Conservation (phyloP, 2,888 invertebrate species). For the Tiliacea aurago region DNA sequence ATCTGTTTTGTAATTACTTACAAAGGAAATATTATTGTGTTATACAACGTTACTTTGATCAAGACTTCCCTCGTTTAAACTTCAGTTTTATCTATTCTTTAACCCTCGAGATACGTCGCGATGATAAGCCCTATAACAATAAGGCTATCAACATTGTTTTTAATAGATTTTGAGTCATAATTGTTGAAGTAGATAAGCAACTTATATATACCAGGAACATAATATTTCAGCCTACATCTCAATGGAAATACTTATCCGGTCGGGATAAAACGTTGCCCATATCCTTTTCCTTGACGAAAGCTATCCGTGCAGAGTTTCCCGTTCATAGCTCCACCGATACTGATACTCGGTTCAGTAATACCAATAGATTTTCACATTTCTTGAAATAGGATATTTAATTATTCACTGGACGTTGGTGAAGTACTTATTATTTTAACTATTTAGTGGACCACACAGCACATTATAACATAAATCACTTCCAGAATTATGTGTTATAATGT, state of each 20-base stretch:
- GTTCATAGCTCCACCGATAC: conserved; percentile 41
- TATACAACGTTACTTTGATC: conserved; percentile 24
- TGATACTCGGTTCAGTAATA: conserved; percentile 32
- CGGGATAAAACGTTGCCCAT: conserved; percentile 49
- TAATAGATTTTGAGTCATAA: conserved; percentile 23
- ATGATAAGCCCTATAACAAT: conserved; percentile 33
- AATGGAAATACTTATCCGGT: conserved; percentile 50
- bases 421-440: neutral
- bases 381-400: conserved; percentile 17
- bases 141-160: conserved; percentile 36
- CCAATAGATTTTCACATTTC: conserved; percentile 45
- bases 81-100: conserved; percentile 34
- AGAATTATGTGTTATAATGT: conserved; percentile 24
- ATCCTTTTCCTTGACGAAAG: conserved; percentile 49
- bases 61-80: conserved; percentile 15
- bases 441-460: neutral
- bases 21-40: conserved; percentile 35
- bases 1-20: conserved; percentile 45
- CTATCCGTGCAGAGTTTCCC: conserved; percentile 33
- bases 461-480: conserved; percentile 32
- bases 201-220: conserved; percentile 11
- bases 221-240: conserved; percentile 43
- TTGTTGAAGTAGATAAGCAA: conserved; percentile 22
- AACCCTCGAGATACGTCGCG: conserved; percentile 19
- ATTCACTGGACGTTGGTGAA: neutral